Conservation (phyloP, 2,113 vertebrate species). For the Aplodontia rufa region DNA sequence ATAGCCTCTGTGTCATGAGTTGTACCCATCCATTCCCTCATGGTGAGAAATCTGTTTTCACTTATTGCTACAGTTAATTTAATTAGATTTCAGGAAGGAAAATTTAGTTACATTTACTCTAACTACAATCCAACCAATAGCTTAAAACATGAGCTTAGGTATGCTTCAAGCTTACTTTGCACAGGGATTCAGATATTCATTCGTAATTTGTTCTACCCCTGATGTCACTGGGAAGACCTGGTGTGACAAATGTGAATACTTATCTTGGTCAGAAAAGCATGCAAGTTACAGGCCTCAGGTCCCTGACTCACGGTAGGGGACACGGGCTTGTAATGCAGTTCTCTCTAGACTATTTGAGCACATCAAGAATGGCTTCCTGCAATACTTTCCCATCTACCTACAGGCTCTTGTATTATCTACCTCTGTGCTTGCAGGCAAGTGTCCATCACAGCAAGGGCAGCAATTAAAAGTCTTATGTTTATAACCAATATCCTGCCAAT, state of each 20-base stretch:
- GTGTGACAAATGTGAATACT: neutral
- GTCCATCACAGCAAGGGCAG: neutral
- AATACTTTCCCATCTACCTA: neutral
- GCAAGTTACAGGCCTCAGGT: neutral
- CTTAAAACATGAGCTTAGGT: neutral
- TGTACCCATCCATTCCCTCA: neutral
- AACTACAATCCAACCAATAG: neutral
- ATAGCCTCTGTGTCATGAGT: neutral
- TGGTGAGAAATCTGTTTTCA: neutral
- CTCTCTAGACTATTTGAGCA: neutral
- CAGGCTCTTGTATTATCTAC: neutral
- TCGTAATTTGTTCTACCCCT: neutral
- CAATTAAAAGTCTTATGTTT: neutral
- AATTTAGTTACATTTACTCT: neutral
- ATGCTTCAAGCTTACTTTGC: neutral
- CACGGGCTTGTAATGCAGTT: no score
- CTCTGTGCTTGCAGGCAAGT: neutral
- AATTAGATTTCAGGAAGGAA: neutral
- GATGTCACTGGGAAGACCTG: neutral
- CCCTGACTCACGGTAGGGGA: neutral
- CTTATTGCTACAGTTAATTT: neutral
- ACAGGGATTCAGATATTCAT: neutral
- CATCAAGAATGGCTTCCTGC: neutral
- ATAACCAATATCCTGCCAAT: neutral
- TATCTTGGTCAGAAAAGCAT: neutral